A percentile compares a stretch with the other conserved stretches of the same genome.
Evolutionary conservation across 2,888 invertebrate species (phyloP).

Genomic region (Zaprionus obscuricornis): DNA sequence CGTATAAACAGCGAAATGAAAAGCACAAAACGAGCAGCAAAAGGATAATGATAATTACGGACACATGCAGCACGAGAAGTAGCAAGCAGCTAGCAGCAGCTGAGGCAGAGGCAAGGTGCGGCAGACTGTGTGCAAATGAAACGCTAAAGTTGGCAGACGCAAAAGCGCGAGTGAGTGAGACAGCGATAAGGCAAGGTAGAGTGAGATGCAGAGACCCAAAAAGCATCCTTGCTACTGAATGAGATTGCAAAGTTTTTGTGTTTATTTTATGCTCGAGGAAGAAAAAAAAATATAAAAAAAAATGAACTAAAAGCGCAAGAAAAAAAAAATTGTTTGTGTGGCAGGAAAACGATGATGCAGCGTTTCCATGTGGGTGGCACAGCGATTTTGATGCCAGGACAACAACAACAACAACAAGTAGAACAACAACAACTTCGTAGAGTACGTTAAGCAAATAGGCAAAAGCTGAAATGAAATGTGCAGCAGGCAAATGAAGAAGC

Average conservation of each 20-base stretch:
- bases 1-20: constrained; percentile 70
- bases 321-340: not conserved
- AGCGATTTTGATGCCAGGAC: not conserved
- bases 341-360: constrained; percentile 33
- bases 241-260: constrained; percentile 69
- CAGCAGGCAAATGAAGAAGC: too few relatives aligned
- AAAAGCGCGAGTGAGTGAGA: not conserved
- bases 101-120: not conserved
- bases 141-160: constrained; percentile 33
- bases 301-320: constrained; percentile 18
- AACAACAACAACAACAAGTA: constrained; percentile 40
- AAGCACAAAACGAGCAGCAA: constrained; percentile 65
- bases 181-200: not conserved
- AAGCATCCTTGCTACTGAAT: constrained; percentile 45
- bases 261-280: constrained; percentile 59
- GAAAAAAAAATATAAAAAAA: constrained; percentile 31
- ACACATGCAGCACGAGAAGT: constrained; percentile 33
- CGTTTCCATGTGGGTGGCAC: constrained; percentile 42
- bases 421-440: constrained; percentile 36
- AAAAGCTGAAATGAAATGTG: constrained; percentile 66
- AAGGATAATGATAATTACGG: constrained; percentile 71
- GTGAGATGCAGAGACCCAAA: not conserved
- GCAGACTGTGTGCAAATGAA: constrained; percentile 33
- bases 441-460: constrained; percentile 67
- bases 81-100: not conserved